Conservation (phyloP, 2,113 vertebrate genomes). For the Physeter macrocephalus region DNA sequence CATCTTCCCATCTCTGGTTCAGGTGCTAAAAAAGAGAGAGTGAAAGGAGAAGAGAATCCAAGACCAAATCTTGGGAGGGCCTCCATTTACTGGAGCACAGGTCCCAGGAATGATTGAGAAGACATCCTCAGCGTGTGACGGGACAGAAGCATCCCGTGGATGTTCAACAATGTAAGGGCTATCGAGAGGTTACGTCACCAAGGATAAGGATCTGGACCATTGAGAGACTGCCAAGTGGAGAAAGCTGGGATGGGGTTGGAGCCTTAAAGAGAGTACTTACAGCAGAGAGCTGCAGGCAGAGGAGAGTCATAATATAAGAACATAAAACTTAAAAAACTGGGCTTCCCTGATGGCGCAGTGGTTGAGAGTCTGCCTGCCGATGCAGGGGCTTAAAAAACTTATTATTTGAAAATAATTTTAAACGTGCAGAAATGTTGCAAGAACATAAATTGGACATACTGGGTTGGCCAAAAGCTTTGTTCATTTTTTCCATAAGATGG, state of each 20-base stretch:
- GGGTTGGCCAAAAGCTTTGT: too few relatives aligned
- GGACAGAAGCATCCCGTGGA: neutral
- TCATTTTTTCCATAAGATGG: too few relatives aligned
- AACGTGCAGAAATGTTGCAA: neutral
- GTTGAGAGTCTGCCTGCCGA: too few relatives aligned
- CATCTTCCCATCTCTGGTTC: neutral
- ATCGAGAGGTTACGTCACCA: neutral
- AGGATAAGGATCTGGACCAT: neutral
- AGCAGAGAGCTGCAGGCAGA: too few relatives aligned
- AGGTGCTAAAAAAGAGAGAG: neutral
- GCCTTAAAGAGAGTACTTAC: neutral
- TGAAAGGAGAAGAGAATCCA: neutral
- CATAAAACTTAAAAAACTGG: neutral
- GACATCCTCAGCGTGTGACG: too few relatives aligned
- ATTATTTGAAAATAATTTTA: neutral
- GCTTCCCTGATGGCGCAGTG: too few relatives aligned
- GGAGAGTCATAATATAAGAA: neutral
- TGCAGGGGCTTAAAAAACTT: neutral
- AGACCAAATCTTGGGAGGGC: neutral
- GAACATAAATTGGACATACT: neutral
- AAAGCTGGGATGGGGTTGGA: fast-evolving
- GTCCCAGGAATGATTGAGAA: neutral
- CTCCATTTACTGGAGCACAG: neutral
- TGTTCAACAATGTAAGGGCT: neutral
- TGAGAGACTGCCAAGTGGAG: neutral